Conservation (phyloP, 2,888 invertebrate species). For the Amphiduros pacificus region DNA sequence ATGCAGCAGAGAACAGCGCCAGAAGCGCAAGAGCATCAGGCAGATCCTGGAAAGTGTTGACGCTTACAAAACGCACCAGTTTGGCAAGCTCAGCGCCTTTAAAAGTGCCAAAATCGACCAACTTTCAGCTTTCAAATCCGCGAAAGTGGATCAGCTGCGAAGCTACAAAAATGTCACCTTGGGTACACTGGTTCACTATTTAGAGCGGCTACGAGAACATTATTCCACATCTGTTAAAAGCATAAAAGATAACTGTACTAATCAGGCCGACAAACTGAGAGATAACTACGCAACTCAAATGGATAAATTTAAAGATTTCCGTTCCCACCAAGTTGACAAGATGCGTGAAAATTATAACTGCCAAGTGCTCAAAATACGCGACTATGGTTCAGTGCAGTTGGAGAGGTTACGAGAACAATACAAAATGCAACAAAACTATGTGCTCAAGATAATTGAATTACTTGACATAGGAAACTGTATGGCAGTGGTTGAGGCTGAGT, state of each 20-base stretch:
- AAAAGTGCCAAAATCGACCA: conserved; percentile 46
- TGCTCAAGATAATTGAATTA: conserved; percentile 91
- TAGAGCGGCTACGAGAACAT: conserved; percentile 83
- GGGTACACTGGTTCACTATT: conserved; percentile 36
- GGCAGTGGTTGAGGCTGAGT: conserved; percentile 52
- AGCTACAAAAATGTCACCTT: conserved; percentile 40
- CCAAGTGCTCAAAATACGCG: conserved; percentile 90
- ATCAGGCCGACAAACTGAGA: conserved; percentile 92
- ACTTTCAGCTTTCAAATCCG: conserved; percentile 50
- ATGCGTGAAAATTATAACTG: conserved; percentile 93
- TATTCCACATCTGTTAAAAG: conserved; percentile 85
- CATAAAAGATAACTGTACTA: conserved; percentile 89
- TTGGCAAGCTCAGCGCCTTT: conserved; percentile 49
- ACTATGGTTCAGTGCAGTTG: conserved; percentile 91
- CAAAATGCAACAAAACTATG: conserved; percentile 92
- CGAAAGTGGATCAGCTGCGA: conserved; percentile 46
- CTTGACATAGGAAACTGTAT: conserved; percentile 90
- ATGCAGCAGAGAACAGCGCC: conserved; percentile 61
- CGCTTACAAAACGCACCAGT: conserved; percentile 46
- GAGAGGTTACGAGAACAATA: conserved; percentile 86
- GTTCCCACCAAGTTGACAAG: conserved; percentile 88
- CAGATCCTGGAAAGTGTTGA: conserved; percentile 78
- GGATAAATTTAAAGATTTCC: conserved; percentile 87
- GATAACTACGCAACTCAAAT: conserved; percentile 88
- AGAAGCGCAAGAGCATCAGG: conserved; percentile 75